These are phyloP conservation scores for Syrista parreyssii DNA, from an alignment of 2,888 invertebrate genomes.

Conservation along the genomic window DNA sequence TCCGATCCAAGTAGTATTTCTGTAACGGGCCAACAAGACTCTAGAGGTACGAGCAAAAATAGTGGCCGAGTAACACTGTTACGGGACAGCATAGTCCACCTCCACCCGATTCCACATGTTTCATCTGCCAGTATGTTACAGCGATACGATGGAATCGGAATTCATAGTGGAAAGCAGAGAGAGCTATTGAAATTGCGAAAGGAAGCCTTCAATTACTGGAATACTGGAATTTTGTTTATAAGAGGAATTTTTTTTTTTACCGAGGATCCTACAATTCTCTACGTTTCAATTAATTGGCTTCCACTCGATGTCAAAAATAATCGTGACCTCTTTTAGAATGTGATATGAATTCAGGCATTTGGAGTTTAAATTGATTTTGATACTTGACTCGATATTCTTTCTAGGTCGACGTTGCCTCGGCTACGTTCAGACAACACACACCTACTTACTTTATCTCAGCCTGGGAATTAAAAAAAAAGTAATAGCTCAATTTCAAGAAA, in stretches of 20 bases:
- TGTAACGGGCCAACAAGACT: slow-evolving; percentile 1
- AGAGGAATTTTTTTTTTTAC: background rate
- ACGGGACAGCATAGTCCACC: background rate
- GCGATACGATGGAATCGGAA: background rate
- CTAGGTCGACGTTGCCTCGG: background rate
- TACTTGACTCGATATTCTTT: background rate
- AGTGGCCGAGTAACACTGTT: background rate
- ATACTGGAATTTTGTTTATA: background rate
- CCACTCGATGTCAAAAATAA: slow-evolving; percentile 32
- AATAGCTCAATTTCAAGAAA: background rate
- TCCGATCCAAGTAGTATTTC: slow-evolving; percentile 5
- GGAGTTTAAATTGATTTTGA: background rate
- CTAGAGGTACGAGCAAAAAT: background rate
- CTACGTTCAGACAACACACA: background rate
- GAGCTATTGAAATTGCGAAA: background rate
- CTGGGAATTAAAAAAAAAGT: background rate
- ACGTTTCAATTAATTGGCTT: background rate
- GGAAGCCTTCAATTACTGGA: background rate
- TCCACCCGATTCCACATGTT: background rate
- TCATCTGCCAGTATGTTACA: background rate
- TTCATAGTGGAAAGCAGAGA: background rate
- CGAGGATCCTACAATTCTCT: background rate
- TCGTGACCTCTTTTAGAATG: slow-evolving; percentile 24
- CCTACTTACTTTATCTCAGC: background rate
- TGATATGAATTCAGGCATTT: slow-evolving; percentile 15